Base-by-base conservation (phyloP, 2,113 vertebrate genomes). In the Corydoras sp. region DNA sequence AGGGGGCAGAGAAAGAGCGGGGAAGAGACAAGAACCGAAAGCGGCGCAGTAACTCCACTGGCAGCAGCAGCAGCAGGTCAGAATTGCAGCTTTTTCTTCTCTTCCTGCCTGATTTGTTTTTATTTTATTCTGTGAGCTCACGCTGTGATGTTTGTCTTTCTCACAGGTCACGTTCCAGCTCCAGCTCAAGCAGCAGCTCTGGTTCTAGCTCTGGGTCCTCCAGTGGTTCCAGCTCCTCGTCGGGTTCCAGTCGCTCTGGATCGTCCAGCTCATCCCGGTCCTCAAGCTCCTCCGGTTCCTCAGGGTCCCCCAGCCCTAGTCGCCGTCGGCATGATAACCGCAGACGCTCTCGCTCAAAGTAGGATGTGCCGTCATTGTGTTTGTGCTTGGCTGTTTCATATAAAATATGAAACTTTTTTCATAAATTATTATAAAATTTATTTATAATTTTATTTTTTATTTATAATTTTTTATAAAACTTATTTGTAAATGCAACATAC, bases 181-280 rank as follows among this genome's bases (percentile, higher is more conserved):
- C 95, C 10, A 91, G 92, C 72, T 98, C 95, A 18, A 98, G 94
- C 83, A 98, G 94, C 2, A 95, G 94, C 58, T 99, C 96, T 35
- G 95, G 94, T 69, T 96, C 95, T 77, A 97, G 95, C 88, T 98
- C 94, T 0, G 95, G 95, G 53, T 99, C 97, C 10, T 98, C 95
- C 79, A 97, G 94, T 7, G 95, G 95, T 18, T 99, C 97, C 14
- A 98, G 96, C 78, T 99, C 97, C 0, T 98, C 93, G 0, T 94
- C 97, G 4, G 94, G 95, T 0, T 94, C 96, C 0, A 98, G 94
- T 83, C 93, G 89, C 65, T 97, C 97, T 0, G 96, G 97, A 8
- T 98, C 96, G 24, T 97, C 96, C 4, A 93, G 91, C 80, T 92
- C 93, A 3, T 97, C 95, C 0, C 92, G 93, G 0, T 98, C 94